Evolutionary conservation across 2,888 invertebrate genomes (phyloP).

Genomic region (Aquatica leii): DNA sequence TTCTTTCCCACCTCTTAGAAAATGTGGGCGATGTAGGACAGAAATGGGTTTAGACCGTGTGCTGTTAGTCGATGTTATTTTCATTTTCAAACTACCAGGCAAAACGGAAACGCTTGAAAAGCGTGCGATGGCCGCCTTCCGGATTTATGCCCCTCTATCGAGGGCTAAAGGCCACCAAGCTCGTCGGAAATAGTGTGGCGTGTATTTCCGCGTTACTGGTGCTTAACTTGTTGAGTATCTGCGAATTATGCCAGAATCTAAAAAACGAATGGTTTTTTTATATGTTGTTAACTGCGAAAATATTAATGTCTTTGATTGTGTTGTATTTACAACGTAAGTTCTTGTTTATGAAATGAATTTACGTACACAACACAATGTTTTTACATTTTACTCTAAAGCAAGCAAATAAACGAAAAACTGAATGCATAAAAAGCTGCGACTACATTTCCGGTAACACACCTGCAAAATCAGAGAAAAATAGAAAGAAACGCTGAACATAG

Average conservation of each 20-base stretch:
- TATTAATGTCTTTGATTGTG: too few relatives aligned
- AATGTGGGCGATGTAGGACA: constrained; percentile 16
- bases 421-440: too few relatives aligned
- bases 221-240: constrained; percentile 45
- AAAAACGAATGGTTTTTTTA: too few relatives aligned
- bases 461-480: too few relatives aligned
- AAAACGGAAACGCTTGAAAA: constrained; percentile 45
- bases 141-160: constrained; percentile 34
- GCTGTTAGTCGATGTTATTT: constrained; percentile 25
- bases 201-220: constrained; percentile 40
- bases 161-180: constrained; percentile 41
- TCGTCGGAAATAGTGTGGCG: constrained; percentile 45
- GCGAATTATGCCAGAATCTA: too few relatives aligned
- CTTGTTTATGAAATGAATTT: background rate
- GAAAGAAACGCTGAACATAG: too few relatives aligned
- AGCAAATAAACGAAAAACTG: too few relatives aligned
- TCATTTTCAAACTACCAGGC: constrained; percentile 35
- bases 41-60: constrained; percentile 26
- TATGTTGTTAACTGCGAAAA: too few relatives aligned
- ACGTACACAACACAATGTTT: too few relatives aligned
- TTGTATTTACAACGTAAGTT: background rate
- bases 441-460: too few relatives aligned
- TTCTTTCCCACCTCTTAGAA: constrained; percentile 8
- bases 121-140: constrained; percentile 45
- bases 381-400: too few relatives aligned